Conservation (phyloP, 2,113 vertebrate species). For the Podarcis muralis region DNA sequence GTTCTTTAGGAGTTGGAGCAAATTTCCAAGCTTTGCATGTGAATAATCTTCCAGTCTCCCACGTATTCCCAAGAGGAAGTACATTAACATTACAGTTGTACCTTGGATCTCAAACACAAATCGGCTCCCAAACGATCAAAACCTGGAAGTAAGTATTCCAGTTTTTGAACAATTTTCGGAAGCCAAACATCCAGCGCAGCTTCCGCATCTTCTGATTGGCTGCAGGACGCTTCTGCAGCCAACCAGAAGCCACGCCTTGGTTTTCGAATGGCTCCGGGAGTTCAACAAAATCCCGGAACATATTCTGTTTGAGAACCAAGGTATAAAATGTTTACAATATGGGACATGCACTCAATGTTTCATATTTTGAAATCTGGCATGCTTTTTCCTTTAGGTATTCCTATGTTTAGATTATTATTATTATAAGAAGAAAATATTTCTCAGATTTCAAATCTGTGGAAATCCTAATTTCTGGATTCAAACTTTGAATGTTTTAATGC, state of each 20-base stretch:
- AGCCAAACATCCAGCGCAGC: rapidly evolving
- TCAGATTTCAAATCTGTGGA: not conserved
- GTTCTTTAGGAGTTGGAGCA: not conserved
- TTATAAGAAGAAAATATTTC: not conserved
- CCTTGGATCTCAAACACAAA: no score
- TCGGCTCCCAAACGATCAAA: no score
- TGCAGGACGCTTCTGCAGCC: no score
- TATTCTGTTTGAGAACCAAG: no score
- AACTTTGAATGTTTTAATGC: not conserved
- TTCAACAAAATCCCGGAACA: no score
- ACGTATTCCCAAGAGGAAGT: not conserved
- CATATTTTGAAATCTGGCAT: not conserved
- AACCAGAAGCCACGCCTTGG: no score
- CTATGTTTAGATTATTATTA: no score
- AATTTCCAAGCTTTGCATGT: not conserved
- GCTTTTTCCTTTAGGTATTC: not conserved
- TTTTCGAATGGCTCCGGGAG: no score
- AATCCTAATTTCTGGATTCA: not conserved
- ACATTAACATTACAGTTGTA: not conserved
- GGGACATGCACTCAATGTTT: not conserved
- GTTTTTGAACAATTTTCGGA: no score
- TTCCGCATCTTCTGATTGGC: no score
- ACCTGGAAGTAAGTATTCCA: no score
- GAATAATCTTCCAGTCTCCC: not conserved
- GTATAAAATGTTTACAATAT: not conserved